These are phyloP conservation scores for Papilio polytes DNA, from an alignment of 1,140 invertebrate genomes.

Conservation along the genomic window DNA sequence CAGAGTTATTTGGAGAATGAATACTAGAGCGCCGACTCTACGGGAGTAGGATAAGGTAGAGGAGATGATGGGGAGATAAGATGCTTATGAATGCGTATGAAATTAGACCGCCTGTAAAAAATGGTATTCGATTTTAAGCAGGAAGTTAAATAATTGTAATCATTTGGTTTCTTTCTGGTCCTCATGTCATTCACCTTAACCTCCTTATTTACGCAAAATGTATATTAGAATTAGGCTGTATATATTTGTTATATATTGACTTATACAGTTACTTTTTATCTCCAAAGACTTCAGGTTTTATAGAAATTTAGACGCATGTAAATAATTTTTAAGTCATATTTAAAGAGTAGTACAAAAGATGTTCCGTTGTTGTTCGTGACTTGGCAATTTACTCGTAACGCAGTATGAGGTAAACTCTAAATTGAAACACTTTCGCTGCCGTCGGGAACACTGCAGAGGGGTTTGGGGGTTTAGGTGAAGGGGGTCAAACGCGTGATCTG, in stretches of 20 bases:
- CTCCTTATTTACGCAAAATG: too few relatives aligned
- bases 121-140: neutral
- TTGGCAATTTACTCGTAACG: constrained; percentile 9
- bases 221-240: too few relatives aligned
- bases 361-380: constrained; percentile 4
- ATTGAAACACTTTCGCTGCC: constrained; percentile 29
- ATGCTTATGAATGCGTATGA: neutral
- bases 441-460: neutral
- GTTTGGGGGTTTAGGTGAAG: constrained; percentile 23
- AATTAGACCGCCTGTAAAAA: neutral
- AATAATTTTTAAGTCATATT: neutral
- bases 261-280: neutral
- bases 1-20: too few relatives aligned
- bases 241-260: neutral
- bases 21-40: too few relatives aligned
- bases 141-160: neutral
- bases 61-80: too few relatives aligned
- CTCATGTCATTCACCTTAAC: too few relatives aligned
- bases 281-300: neutral
- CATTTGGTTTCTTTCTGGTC: neutral
- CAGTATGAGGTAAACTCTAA: constrained; percentile 14
- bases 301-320: neutral
- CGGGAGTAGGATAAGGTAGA: too few relatives aligned
- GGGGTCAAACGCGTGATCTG: constrained; percentile 25
- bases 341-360: neutral